A percentile compares a stretch with the other conserved stretches of the same genome.
Evolutionary conservation across 2,888 invertebrate species (phyloP).

Genomic region (Xestobium rufovillosum): DNA sequence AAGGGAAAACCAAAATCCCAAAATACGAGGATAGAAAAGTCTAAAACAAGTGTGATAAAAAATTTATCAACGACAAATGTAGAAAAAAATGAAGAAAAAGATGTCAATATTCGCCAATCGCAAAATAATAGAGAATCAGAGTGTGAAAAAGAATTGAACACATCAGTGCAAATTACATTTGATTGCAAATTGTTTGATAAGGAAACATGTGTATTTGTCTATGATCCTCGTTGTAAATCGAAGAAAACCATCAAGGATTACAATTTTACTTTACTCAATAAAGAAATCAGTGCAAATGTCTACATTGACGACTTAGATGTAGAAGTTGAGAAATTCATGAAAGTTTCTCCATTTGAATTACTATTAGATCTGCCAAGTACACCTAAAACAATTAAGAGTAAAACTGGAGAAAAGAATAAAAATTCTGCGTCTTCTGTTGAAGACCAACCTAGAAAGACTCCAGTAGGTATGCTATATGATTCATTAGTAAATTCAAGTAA

Average conservation of each 20-base stretch:
- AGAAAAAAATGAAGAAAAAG: conserved; percentile 4
- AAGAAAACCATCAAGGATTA: conserved; percentile 22
- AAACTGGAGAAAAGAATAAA: not conserved
- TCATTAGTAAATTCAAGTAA: conserved; percentile 10
- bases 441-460: conserved; percentile 7
- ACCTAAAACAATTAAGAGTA: conserved; percentile 2
- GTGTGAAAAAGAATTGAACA: not conserved
- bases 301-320: conserved; percentile 27
- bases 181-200: conserved; percentile 14
- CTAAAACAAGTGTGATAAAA: too few species aligned
- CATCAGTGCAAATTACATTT: conserved; percentile 8
- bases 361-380: conserved; percentile 26
- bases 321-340: conserved; percentile 26
- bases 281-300: conserved; percentile 27
- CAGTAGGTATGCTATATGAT: conserved; percentile 11
- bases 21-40: too few species aligned
- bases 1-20: not conserved
- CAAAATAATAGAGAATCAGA: conserved; percentile 3
- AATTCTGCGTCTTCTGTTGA: too few species aligned
- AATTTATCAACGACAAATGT: too few species aligned
- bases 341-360: conserved; percentile 24
- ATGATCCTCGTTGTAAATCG: conserved; percentile 17
- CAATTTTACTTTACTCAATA: conserved; percentile 23
- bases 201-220: conserved; percentile 17
- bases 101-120: too few species aligned